Conservation (phyloP, 1,140 invertebrate species). For the Drosophila nigromelanica region DNA sequence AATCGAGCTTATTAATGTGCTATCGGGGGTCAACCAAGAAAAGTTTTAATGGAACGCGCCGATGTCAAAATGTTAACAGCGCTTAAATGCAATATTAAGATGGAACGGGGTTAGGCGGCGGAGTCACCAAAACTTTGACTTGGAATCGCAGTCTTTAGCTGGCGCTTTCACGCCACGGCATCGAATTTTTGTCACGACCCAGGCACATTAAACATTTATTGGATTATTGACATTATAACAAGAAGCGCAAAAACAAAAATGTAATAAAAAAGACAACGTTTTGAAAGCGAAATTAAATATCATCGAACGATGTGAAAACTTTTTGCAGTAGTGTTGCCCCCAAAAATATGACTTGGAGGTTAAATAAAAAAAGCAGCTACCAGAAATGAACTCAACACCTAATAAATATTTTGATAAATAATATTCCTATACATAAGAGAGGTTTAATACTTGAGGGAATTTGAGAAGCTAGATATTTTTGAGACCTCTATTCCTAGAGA, state of each 20-base stretch:
- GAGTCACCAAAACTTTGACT: constrained; percentile 8
- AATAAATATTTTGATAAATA: constrained; percentile 2
- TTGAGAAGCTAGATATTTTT: too few species aligned
- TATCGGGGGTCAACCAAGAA: constrained; percentile 23
- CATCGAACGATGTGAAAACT: constrained; percentile 25
- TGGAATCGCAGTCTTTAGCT: constrained; percentile 3
- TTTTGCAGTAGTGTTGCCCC: constrained; percentile 5
- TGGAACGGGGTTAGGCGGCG: constrained; percentile 25
- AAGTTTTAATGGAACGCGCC: constrained; percentile 59
- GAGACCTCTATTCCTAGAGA: too few species aligned
- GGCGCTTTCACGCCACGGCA: constrained; percentile 68
- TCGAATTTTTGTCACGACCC: constrained; percentile 75
- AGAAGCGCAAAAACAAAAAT: constrained; percentile 31
- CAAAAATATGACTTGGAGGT: constrained; percentile 57
- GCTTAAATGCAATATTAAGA: constrained; percentile 33
- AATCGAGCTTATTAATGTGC: constrained; percentile 70
- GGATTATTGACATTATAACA: constrained; percentile 79
- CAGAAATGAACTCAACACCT: constrained; percentile 33
- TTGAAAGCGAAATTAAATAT: constrained; percentile 68
- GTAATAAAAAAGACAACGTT: constrained; percentile 23
- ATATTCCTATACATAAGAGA: background rate
- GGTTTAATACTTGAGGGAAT: too few species aligned
- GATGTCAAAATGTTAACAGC: constrained; percentile 77
- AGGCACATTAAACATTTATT: constrained; percentile 74
- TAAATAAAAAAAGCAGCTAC: constrained; percentile 49